Conservation (phyloP, 2,113 vertebrate genomes). For the Mirounga angustirostris region DNA sequence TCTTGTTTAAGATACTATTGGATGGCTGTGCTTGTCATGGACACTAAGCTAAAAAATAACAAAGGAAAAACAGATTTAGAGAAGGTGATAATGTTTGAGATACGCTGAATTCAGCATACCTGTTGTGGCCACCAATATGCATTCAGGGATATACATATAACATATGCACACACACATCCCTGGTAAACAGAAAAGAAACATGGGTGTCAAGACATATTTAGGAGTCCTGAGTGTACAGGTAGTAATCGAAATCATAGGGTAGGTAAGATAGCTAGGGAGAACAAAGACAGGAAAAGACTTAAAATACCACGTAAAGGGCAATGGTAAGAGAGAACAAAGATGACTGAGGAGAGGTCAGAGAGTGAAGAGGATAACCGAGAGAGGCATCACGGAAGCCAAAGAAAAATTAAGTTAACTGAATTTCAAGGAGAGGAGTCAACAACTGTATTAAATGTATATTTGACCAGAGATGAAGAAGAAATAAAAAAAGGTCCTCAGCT, state of each 20-base stretch:
- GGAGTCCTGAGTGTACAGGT: background rate
- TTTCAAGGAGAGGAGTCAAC: background rate
- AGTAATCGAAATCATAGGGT: background rate
- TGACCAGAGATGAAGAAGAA: background rate
- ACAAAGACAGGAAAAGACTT: background rate
- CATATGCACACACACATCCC: background rate
- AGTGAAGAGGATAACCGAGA: background rate
- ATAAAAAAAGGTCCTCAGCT: background rate
- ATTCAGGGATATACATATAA: background rate
- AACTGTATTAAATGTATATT: background rate
- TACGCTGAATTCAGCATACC: background rate
- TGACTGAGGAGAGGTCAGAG: background rate
- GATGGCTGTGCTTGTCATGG: background rate
- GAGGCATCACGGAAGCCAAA: background rate
- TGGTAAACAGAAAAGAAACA: background rate
- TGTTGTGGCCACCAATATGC: background rate
- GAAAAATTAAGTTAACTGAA: conserved; percentile 11
- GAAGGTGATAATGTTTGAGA: background rate
- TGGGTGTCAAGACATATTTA: background rate
- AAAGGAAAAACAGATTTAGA: background rate
- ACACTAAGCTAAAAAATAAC: background rate
- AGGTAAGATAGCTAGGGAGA: background rate
- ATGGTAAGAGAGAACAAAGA: background rate
- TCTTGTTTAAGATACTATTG: background rate
- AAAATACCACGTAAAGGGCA: background rate